Evolutionary conservation across 2,797 vertebrate species (phyloP).

Genomic region (Todus mexicanus): DNA sequence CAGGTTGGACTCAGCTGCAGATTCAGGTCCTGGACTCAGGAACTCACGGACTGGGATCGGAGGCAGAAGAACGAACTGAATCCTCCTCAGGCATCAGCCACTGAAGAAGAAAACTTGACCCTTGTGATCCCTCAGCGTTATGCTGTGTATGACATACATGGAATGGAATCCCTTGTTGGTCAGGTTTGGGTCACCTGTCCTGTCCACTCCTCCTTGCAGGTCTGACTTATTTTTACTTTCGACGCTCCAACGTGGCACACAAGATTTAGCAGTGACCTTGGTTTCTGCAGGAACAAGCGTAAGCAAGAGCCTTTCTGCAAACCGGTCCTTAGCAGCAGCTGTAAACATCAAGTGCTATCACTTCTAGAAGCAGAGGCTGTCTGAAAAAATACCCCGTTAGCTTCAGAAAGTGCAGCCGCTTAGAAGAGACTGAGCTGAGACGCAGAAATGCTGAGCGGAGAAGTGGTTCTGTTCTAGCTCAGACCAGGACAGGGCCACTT

Average conservation of each 20-base stretch:
- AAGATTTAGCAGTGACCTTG: not conserved
- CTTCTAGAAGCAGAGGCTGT: not conserved
- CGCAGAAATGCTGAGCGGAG: not conserved
- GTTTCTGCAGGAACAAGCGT: not conserved
- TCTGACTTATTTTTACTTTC: too few species aligned
- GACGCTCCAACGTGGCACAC: not conserved
- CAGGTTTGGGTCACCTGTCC: not conserved
- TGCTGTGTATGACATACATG: not conserved
- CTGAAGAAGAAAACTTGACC: not conserved
- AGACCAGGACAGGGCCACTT: not conserved
- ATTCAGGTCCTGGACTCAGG: not conserved
- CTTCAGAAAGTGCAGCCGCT: not conserved
- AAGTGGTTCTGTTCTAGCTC: not conserved
- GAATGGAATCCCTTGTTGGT: not conserved
- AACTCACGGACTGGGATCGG: not conserved
- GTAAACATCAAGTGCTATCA: not conserved
- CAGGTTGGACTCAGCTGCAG: too few species aligned
- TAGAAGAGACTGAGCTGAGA: not conserved
- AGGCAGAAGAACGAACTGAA: not conserved
- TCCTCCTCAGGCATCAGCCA: not conserved
- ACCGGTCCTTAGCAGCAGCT: not conserved
- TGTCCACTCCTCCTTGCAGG: not conserved
- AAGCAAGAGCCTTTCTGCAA: not conserved
- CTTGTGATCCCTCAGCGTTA: not conserved
- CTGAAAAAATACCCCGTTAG: not conserved